A percentile compares a stretch with the other conserved stretches of the same genome.
Evolutionary conservation across 2,113 vertebrate genomes (phyloP).

Genomic region (Daphoenositta chrysoptera): DNA sequence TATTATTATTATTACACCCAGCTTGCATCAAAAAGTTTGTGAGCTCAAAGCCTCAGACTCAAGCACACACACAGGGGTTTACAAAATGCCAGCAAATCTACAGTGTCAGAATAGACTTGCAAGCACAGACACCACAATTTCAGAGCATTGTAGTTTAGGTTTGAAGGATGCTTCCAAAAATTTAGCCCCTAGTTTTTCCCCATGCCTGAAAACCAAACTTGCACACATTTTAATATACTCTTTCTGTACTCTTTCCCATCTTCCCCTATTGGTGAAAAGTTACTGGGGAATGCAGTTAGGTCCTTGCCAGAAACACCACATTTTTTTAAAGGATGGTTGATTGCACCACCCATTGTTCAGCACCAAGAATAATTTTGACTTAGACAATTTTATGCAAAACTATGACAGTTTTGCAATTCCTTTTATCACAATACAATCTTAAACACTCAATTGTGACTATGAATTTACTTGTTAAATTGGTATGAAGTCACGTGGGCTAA

Average conservation of each 20-base stretch:
- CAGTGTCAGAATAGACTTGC: not conserved
- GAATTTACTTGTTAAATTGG: not conserved
- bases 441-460: not conserved
- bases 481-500: not conserved
- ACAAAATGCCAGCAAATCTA: not conserved
- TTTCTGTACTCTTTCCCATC: not conserved
- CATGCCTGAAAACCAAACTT: not conserved
- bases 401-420: not conserved
- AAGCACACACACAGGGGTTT: not conserved
- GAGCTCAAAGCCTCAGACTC: not conserved
- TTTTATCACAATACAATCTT: not conserved
- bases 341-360: not conserved
- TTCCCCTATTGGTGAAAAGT: not conserved
- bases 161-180: not conserved
- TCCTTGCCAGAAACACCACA: not conserved
- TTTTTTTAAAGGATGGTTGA: not conserved
- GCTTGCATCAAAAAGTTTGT: not conserved
- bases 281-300: conserved; percentile 2
- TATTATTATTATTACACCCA: not conserved
- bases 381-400: not conserved
- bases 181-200: not conserved
- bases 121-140: not conserved
- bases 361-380: not conserved
- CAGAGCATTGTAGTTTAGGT: not conserved
- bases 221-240: not conserved